Conservation (phyloP, 2,113 vertebrate species). For the Zosterops lateralis region DNA sequence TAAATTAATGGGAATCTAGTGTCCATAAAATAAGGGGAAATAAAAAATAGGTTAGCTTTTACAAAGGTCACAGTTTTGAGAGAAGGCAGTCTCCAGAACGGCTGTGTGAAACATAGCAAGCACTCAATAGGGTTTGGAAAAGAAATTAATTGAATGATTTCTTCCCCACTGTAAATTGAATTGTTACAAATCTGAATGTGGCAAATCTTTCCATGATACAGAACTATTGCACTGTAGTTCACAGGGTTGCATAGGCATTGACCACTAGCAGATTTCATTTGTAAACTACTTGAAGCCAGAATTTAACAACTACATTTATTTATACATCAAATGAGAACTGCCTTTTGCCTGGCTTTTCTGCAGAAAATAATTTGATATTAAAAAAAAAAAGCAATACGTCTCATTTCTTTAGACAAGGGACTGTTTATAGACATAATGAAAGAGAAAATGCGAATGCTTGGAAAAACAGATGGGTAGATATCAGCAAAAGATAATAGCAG, state of each 20-base stretch:
- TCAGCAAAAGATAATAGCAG: not conserved
- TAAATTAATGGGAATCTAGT: not conserved
- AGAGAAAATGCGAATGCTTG: not conserved
- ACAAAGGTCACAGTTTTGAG: not conserved
- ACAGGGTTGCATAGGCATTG: not conserved
- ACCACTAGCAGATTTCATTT: not conserved
- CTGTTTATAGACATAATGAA: not conserved
- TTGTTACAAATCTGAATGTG: not conserved
- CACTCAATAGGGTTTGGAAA: not conserved
- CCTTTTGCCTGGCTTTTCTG: not conserved
- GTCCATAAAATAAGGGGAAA: conserved; percentile 6
- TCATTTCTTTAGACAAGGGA: not conserved
- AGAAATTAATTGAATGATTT: not conserved
- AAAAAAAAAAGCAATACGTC: not conserved
- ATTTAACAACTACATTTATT: not conserved
- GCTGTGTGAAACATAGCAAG: not conserved
- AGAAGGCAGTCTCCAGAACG: not conserved
- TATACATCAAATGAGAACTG: not conserved
- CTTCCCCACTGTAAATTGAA: not conserved
- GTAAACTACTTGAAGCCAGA: not conserved
- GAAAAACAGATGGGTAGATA: conserved; percentile 30
- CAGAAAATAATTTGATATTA: not conserved
- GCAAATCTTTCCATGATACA: not conserved
- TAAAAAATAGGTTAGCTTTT: not conserved
- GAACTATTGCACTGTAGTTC: not conserved